These are phyloP conservation scores for Autographa gamma DNA, from an alignment of 2,888 invertebrate genomes.

Conservation along the genomic window DNA sequence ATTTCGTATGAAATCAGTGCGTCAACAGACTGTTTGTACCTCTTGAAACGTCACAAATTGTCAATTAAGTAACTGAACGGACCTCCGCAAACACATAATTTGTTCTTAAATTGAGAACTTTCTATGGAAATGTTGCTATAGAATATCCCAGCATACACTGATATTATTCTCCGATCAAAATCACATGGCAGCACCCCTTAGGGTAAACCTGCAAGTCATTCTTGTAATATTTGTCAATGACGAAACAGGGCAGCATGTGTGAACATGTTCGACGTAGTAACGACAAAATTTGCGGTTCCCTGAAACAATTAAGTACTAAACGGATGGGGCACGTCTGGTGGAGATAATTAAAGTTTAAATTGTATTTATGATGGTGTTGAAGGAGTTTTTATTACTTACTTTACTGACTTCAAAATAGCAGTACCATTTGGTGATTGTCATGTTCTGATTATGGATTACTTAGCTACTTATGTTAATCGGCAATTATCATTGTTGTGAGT, in stretches of 20 bases:
- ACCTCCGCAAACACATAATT: no score
- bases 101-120: no score
- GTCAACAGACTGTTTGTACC: no score
- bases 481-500: no score
- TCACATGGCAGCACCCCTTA: slow-evolving; percentile 22
- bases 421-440: no score
- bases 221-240: slow-evolving; percentile 61
- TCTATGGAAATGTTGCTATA: not conserved
- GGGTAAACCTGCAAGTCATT: slow-evolving; percentile 46
- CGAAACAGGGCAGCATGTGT: slow-evolving; percentile 41
- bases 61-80: no score
- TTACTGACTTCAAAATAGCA: no score
- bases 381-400: not conserved
- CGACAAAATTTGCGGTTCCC: slow-evolving; percentile 52
- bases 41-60: no score
- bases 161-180: slow-evolving; percentile 37
- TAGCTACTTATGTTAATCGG: no score
- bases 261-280: slow-evolving; percentile 56
- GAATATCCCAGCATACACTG: slow-evolving; percentile 2
- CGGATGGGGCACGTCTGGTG: not conserved
- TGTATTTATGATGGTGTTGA: slow-evolving; percentile 9
- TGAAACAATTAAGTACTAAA: slow-evolving; percentile 35
- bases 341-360: slow-evolving; percentile 4
- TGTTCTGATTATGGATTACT: no score
- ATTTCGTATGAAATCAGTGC: no score